Evolutionary conservation across 64 coral and sea anemone species (phyloP), one percentile per base, ranked within the genome.

Genomic region (Orbicella faveolata): DNA sequence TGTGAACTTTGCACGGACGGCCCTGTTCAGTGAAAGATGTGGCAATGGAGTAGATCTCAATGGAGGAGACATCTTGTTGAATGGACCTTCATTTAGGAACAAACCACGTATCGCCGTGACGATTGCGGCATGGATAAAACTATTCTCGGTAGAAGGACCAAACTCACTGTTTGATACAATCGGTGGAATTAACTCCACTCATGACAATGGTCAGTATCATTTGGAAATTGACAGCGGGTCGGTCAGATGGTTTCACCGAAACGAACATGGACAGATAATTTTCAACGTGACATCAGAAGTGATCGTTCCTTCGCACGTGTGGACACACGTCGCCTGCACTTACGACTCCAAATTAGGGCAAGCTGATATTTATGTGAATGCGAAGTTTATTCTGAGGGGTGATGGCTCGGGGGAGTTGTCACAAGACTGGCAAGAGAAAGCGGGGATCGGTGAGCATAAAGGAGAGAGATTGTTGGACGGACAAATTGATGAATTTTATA

Each of bases 121-220:
- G 52, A 96, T 99, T 75, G 90, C 97, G 84, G 89, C 92, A 37
- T 99, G 97, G 97, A 87, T 99, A 12, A 99, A 89, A 21, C 78
- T 99, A 11, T 90, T 87, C 75, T 83, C 85, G 16, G 89, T 48
- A 21, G 79, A 99, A 14, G 92, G 91, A 80, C 39, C 75, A 12
- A 94, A 90, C 74, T 96, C 97, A 6, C 5, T 99, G 37, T 99
- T 99, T 95, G 94, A 91, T 36, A 99, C 97, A 25, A 92, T 99
- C 19, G 97, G 97, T 20, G 94, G 97, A 48, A 30, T 88, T 0
- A 88, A 90, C 34, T 99, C 97, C 3, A 89, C 91, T 13, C 94
- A 96, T 75, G 84, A 89, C 54, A 89, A 87, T 23, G 97, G 94
- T 0, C 97, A 99, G 34, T 99, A 99, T 62, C 88, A 93, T 72